Evolutionary conservation across 2,113 vertebrate genomes (phyloP).

Genomic region (Petromus typicus): DNA sequence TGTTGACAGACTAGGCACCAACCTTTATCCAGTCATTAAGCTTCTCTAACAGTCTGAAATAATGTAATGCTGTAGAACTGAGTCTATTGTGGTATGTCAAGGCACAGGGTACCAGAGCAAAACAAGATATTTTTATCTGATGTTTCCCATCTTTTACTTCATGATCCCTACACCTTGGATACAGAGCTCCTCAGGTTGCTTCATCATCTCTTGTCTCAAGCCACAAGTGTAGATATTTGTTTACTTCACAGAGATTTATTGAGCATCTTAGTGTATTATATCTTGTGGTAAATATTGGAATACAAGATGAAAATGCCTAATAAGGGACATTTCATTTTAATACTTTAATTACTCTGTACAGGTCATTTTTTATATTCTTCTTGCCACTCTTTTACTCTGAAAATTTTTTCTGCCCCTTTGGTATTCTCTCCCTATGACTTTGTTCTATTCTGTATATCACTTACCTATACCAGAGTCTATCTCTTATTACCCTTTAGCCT

Average conservation of each 20-base stretch:
- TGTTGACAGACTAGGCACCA: not conserved
- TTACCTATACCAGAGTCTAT: not conserved
- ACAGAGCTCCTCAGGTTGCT: not conserved
- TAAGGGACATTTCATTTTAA: not conserved
- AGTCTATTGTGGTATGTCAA: slow-evolving; percentile 7
- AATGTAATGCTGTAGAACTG: not conserved
- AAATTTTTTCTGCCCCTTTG: not conserved
- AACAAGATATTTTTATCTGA: not conserved
- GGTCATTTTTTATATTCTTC: not conserved
- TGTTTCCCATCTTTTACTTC: not conserved
- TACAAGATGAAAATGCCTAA: not conserved
- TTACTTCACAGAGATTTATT: not conserved
- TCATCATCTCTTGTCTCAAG: not conserved
- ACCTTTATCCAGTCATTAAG: not conserved
- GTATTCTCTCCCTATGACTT: not conserved
- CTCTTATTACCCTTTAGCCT: not conserved
- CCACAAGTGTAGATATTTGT: not conserved
- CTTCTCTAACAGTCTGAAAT: slow-evolving; percentile 20
- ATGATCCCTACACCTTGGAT: not conserved
- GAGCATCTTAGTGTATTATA: not conserved
- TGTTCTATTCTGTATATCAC: not conserved
- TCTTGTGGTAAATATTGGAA: not conserved
- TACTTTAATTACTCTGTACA: not conserved
- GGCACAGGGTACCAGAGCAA: not conserved
- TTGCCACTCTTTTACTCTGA: not conserved